Base-by-base conservation (phyloP, 2,888 invertebrate genomes). In the Acleris sparsana region DNA sequence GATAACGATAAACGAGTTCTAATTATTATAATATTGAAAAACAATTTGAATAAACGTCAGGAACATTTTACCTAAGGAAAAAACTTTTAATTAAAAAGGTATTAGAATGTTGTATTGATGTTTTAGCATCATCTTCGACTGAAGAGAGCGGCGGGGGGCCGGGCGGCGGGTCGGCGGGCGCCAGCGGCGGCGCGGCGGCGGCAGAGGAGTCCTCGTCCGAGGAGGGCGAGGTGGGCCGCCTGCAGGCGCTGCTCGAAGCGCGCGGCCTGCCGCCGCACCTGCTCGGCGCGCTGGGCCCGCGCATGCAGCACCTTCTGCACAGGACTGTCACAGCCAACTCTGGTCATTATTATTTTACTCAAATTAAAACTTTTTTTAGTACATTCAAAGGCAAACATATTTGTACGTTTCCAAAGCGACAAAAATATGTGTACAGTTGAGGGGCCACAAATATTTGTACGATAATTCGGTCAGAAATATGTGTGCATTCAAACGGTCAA, bases 231-330 rank as follows among this genome's bases (percentile, higher is more conserved):
- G 98, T 99, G 83, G 98, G 99, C 48, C 95, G 99, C 57, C 94
- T 99, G 67, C 99, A 99, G 87, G 99, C 99, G 25, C 91, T 99
- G 76, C 93, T 99, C 61, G 99, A 99, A 90, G 97, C 99, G 16
- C 94, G 99, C 73, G 99, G 99, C 29, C 88, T 99, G 73, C 99
- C 99, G n/a, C 98, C 99, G 16, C 99, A 99, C 85, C 94, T 99
- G 69, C 97, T 99, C 78, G 98, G 99, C 44, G 98, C 99, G 1
- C 94, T 99, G 62, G 99, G 98, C 0, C 98, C 99, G 56, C 94
- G 99, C 61, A 98, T 99, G 98, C 99, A 99, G 83, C 98, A 99
- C 83, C 93, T 99, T 66, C 92, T 99, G 70, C 98, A 99, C 84
- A 94, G 99, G 74, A 98, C 97, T 72, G 98, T 99, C 94, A 98